Base-by-base conservation (phyloP, 37 sponge, comb jelly and placozoan genomes). In the Diacarnus erythraeanus region DNA sequence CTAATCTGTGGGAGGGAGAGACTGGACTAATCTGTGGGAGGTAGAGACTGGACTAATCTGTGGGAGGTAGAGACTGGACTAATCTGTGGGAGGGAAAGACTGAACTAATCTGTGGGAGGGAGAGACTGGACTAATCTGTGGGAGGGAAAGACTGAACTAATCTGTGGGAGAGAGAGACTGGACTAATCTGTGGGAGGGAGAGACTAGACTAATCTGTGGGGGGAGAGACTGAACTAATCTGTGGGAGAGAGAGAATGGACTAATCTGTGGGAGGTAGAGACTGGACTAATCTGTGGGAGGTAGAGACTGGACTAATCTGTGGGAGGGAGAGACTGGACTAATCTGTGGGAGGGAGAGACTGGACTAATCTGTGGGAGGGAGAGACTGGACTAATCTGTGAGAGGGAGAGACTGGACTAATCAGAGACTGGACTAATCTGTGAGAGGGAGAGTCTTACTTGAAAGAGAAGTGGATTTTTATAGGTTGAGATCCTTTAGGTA, bases 401-500 rank as follows among this genome's bases (percentile, higher is more conserved):
- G 12, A 15, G 10, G 12, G 10, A 47, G 10, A 47, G 51, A 15
- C 87, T 74, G n/a, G n/a, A n/a, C n/a, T n/a, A n/a, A n/a, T n/a
- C n/a, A n/a, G 6, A 47, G 51, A 12, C 12, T 12, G 10, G 12
- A 6, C 51, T 15, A 6, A 47, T 47, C 51, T 47, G 12, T 47
- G 51, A 47, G 12, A 15, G 10, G 12, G 10, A 47, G 10, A 47
- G 51, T 47, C 87, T 74, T 57, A 91, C 87, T 80, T 87, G 76
- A 91, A 80, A 21, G 72, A 38, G 51, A 78, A 91, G 66, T 71
- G 63, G 23, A 87, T 74, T 23, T 78, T 77, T 5, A 91, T 38
- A 2, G 78, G 83, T 20, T 77, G 67, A 9, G 79, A 66, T 8
- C 67, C 57, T 44, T 91, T 86, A 37, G 90, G 94, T 2, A 93